Evolutionary conservation across 2,113 vertebrate species (phyloP).

Genomic region (human (Homo sapiens)): GRCh38 chr3:2505001-2505500

Average conservation of each 20-base stretch:
- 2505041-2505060: neutral
- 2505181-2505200: neutral
- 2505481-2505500: neutral
- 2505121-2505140: neutral
- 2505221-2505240: neutral
- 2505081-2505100: neutral
- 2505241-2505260: neutral
- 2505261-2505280: neutral
- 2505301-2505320: neutral
- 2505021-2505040: neutral
- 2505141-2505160: neutral
- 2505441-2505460: neutral
- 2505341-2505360: neutral
- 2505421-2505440: neutral
- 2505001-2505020: no score
- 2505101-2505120: no score
- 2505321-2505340: neutral
- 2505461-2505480: neutral
- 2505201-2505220: neutral
- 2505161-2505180: neutral
- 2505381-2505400: neutral
- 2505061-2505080: neutral
- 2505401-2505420: neutral
- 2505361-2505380: neutral
- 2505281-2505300: neutral